phyloP scores from a whole-genome alignment of 2,113 vertebrate genomes.

The Lampris incognitus region DNA sequence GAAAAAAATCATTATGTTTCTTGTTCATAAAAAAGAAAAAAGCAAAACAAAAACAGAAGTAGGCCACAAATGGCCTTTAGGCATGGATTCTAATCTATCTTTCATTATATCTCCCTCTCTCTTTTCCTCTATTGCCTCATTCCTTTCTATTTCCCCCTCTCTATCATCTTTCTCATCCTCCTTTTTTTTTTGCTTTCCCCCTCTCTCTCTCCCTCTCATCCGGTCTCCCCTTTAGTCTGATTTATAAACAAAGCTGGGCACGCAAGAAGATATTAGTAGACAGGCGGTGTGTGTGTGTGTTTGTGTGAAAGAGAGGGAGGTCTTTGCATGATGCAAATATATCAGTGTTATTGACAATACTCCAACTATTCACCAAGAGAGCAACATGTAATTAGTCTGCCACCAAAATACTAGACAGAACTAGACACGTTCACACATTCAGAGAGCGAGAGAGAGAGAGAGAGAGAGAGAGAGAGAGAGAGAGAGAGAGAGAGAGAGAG shows the following conservation, averaged over 20 bases:
- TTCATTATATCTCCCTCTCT: constrained; percentile 75
- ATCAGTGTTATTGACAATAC: neutral
- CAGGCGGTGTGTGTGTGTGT: neutral
- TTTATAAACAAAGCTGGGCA: constrained; percentile 1
- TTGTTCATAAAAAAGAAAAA: constrained; percentile 48
- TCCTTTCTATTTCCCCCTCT: constrained; percentile 17
- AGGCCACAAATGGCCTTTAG: constrained; percentile 79
- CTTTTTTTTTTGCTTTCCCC: neutral
- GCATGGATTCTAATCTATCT: constrained; percentile 80
- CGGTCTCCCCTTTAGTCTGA: neutral
- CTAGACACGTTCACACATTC: too few relatives aligned
- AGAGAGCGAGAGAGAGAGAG: too few relatives aligned
- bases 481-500: too few relatives aligned
- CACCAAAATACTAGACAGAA: neutral
- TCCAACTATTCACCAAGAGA: neutral
- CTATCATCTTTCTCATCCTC: neutral
- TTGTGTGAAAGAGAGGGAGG: neutral
- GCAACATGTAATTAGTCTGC: neutral
- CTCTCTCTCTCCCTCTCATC: neutral
- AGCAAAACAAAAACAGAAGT: constrained; percentile 67
- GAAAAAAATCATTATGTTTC: constrained; percentile 48
- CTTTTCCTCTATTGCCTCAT: constrained; percentile 41
- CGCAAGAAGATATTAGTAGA: neutral
- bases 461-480: too few relatives aligned
- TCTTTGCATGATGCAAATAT: neutral